Evolutionary conservation across 2,888 invertebrate genomes (phyloP).

Genomic region (Ochropleura leucogaster): DNA sequence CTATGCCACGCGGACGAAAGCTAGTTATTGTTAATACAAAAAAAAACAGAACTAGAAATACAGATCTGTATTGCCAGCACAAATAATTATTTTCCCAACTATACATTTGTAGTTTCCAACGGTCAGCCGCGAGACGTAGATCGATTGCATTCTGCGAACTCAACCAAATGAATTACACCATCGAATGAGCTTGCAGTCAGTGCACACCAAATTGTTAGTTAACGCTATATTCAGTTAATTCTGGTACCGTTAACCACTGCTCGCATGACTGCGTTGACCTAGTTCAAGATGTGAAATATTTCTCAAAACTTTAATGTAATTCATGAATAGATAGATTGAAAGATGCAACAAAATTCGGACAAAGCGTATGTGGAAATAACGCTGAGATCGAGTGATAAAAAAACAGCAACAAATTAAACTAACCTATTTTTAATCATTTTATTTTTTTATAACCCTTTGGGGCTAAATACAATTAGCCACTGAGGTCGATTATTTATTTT

Average conservation of each 20-base stretch:
- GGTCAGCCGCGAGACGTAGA: conserved; percentile 9
- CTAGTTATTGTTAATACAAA: not conserved
- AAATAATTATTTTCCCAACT: conserved; percentile 1
- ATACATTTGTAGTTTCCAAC: not conserved
- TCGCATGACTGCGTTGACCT: not conserved
- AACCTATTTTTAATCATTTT: no score
- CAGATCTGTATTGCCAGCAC: not conserved
- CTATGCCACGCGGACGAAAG: no score
- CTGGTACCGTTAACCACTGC: not conserved
- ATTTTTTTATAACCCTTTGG: no score
- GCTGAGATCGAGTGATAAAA: no score
- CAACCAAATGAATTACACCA: conserved; percentile 14
- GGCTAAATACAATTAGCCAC: no score
- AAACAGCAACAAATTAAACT: no score
- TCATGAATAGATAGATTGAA: no score
- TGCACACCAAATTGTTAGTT: conserved; percentile 24
- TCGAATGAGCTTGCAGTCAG: conserved; percentile 27
- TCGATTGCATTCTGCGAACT: conserved; percentile 36
- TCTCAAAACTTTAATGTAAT: no score
- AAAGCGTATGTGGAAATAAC: no score
- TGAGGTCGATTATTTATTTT: no score
- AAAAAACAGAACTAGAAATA: not conserved
- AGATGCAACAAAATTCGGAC: no score
- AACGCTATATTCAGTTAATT: conserved; percentile 9
- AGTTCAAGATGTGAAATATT: not conserved